Conservation (phyloP, 2,888 invertebrate species). For the Brachypalpus laphriformis region DNA sequence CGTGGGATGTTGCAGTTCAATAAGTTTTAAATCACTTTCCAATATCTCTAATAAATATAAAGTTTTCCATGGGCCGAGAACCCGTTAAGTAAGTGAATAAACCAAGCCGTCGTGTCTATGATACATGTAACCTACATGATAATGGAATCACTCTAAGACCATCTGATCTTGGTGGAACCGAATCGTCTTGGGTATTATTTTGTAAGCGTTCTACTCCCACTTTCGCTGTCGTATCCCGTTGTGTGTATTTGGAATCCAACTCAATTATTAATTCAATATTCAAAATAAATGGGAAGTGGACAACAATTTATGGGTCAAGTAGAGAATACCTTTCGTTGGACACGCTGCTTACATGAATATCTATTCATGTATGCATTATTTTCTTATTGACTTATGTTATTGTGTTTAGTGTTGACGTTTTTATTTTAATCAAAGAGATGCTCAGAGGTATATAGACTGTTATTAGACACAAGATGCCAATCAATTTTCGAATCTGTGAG, state of each 20-base stretch:
- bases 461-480: too few relatives aligned
- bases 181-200: background rate
- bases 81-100: background rate
- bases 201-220: slow-evolving; percentile 28
- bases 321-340: slow-evolving; percentile 7
- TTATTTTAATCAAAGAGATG: too few relatives aligned
- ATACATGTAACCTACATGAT: background rate
- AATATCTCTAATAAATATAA: background rate
- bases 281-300: slow-evolving; percentile 12
- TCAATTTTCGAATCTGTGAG: too few relatives aligned
- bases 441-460: too few relatives aligned
- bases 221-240: slow-evolving; percentile 54
- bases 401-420: too few relatives aligned
- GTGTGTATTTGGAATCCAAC: background rate
- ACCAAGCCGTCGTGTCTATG: background rate
- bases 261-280: slow-evolving; percentile 39
- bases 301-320: slow-evolving; percentile 45
- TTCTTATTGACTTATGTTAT: background rate
- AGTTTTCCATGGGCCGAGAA: background rate
- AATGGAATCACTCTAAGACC: background rate
- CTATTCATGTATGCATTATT: background rate
- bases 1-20: too few relatives aligned
- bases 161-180: background rate
- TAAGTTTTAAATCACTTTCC: background rate
- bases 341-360: background rate